These are phyloP conservation scores for Lydus trimaculatus DNA, from an alignment of 2,888 invertebrate genomes.

Conservation along the genomic window DNA sequence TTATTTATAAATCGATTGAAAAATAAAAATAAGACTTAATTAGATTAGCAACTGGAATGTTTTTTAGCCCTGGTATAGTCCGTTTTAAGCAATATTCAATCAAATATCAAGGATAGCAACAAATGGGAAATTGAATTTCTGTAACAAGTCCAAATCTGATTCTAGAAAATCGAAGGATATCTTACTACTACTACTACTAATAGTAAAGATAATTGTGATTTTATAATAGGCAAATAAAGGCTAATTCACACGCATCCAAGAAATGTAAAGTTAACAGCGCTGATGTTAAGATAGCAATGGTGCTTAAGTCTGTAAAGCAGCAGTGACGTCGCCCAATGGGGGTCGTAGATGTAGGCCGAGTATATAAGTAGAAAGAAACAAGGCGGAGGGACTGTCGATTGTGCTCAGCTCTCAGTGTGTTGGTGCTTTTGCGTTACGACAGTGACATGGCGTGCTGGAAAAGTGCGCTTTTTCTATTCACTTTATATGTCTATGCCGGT, in stretches of 20 bases:
- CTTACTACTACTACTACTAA: too few relatives aligned
- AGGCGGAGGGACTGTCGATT: conserved; percentile 58
- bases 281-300: conserved; percentile 48
- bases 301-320: conserved; percentile 45
- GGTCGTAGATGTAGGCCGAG: conserved; percentile 59
- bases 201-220: too few relatives aligned
- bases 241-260: not conserved
- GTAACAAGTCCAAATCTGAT: not conserved
- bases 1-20: not conserved
- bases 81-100: not conserved
- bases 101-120: not conserved
- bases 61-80: too few relatives aligned
- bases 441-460: conserved; percentile 57
- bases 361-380: conserved; percentile 58
- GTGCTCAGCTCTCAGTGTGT: conserved; percentile 53
- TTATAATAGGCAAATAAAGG: not conserved
- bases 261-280: conserved; percentile 38
- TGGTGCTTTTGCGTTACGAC: conserved; percentile 51
- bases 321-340: conserved; percentile 57
- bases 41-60: not conserved
- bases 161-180: not conserved
- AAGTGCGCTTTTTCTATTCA: conserved; percentile 54
- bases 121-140: not conserved
- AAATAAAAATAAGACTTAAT: not conserved
- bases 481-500: conserved; percentile 54